These are phyloP conservation scores for Platycheirus albimanus DNA, from an alignment of 2,888 invertebrate genomes.

Conservation along the genomic window DNA sequence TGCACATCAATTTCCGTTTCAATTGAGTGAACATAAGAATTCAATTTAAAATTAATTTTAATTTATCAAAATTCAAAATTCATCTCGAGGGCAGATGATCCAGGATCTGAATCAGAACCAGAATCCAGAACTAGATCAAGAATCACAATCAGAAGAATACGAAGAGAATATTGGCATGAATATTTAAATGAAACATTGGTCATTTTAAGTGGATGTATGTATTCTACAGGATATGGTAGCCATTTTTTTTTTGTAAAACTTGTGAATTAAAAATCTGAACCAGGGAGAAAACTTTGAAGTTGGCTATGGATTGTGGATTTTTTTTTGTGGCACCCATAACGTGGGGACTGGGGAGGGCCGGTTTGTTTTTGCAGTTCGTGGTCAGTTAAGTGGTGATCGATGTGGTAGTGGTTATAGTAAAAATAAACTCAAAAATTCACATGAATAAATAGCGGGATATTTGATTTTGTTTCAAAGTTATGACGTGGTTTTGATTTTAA, in stretches of 20 bases:
- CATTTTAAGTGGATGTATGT: conserved; percentile 53
- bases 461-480: not conserved
- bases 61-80: conserved; percentile 65
- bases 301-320: conserved; percentile 18
- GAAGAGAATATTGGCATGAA: conserved; percentile 52
- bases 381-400: conserved; percentile 43
- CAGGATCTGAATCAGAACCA: conserved; percentile 20
- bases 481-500: not conserved
- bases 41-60: conserved; percentile 72
- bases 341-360: conserved; percentile 23
- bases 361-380: conserved; percentile 49
- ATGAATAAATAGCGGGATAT: not conserved
- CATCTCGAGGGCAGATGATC: conserved; percentile 31
- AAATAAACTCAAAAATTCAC: conserved; percentile 28
- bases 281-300: conserved; percentile 1
- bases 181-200: conserved; percentile 60
- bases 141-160: not conserved
- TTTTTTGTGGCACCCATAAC: conserved; percentile 1
- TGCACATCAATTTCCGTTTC: conserved; percentile 56
- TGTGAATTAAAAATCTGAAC: not conserved
- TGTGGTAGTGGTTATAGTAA: conserved; percentile 57
- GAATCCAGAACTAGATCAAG: not conserved
- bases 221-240: conserved; percentile 4
- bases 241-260: not conserved
- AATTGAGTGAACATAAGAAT: conserved; percentile 64